Base-by-base conservation (phyloP, 1,140 invertebrate species). In the Lordiphosa clarofinis region DNA sequence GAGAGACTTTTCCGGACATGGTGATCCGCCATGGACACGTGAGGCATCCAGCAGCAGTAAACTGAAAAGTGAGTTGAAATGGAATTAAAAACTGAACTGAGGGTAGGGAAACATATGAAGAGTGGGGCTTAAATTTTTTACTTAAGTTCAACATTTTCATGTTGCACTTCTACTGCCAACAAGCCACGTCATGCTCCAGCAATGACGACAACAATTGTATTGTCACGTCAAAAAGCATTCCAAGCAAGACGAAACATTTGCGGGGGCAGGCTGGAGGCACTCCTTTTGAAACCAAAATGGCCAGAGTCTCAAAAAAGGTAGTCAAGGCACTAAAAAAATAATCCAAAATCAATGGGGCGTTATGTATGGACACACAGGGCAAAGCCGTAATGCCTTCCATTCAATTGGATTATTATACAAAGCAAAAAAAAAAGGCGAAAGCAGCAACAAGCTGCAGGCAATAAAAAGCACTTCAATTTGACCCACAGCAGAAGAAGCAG, bases 1-100 rank as follows among this genome's bases (percentile, higher is more conserved):
- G 86, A 92, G 96, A 53, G 97, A 99, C 89, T 99, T 99, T 90
- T 97, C 96, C 12, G 93, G 94, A 9, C 96, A 98, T 89, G 97
- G 97, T 0, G 97, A 99, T 87, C 97, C 97, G 9, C 96, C 96
- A 81, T 99, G 97, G 97, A 95, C 92, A 61, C 90, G 94, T 15
- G 95, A 96, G 73, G 91, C 91, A 12, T 94, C 93, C 60, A 93
- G 92, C 9, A 92, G 93, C 37, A 94, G 93, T 87, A 97, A 96
- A 91, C 91, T 95, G 56, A 98, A 98, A 95, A 94, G 96, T 97
- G 91, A 92, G 92, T 21, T 21, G 3, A 15, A 15, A 15, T 3
- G 1, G 15, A 15, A 15, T 15, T 15, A 15, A 15, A 15, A 15
- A 15, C 15, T 15, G 15, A 15, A 3, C 15, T n/a, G n/a, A n/a